Evolutionary conservation across 2,113 vertebrate species (phyloP).

Genomic region (Tenebrosternarchus preto): DNA sequence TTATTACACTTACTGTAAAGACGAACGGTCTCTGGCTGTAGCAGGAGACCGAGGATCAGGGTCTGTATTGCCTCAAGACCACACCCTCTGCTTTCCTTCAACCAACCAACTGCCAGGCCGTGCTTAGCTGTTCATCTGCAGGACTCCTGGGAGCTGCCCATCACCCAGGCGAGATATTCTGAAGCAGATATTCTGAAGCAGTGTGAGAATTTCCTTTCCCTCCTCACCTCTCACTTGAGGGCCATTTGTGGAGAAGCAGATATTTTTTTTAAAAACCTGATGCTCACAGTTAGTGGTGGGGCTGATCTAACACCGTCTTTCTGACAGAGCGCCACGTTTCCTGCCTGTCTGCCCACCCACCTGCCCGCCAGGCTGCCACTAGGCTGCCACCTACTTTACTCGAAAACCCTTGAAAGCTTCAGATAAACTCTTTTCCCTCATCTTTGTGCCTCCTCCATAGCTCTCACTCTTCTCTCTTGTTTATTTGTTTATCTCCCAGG

Average conservation of each 20-base stretch:
- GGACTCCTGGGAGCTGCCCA: not conserved
- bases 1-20: not conserved
- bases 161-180: slow-evolving; percentile 15
- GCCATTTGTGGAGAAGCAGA: slow-evolving; percentile 15
- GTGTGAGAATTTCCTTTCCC: not conserved
- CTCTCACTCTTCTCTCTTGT: not conserved
- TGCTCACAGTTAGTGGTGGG: not conserved
- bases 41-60: not conserved
- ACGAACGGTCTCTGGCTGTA: not conserved
- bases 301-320: slow-evolving; percentile 9
- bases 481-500: not conserved
- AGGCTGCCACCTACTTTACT: not conserved
- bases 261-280: slow-evolving; percentile 34
- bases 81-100: slow-evolving; percentile 19
- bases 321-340: slow-evolving; percentile 6
- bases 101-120: not conserved
- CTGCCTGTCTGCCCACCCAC: not conserved
- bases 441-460: not conserved
- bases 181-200: slow-evolving; percentile 13
- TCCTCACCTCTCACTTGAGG: not conserved
- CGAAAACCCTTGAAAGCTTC: not conserved
- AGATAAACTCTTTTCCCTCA: not conserved
- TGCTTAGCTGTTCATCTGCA: not conserved
- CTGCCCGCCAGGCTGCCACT: not conserved
- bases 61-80: not conserved